Conservation (phyloP, 2,888 invertebrate genomes). For the Branchipolynoe longqiensis region DNA sequence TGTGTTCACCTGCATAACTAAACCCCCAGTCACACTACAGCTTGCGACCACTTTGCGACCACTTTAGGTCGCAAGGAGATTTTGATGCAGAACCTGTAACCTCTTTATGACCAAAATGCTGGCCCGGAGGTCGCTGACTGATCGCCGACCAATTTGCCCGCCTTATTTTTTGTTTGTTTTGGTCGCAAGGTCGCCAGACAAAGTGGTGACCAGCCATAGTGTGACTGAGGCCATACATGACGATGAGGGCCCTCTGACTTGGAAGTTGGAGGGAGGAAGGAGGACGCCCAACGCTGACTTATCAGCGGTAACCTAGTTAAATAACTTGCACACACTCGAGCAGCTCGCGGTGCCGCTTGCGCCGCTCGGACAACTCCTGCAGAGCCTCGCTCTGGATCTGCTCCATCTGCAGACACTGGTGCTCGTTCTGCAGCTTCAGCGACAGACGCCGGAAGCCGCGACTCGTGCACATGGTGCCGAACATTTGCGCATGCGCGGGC, state of each 20-base stretch:
- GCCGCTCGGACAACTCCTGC: slow-evolving; percentile 63
- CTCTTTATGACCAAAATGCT: too few species aligned
- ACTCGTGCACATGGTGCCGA: slow-evolving; percentile 68
- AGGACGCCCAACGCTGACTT: too few species aligned
- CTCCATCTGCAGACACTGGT: slow-evolving; percentile 75
- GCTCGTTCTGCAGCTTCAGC: slow-evolving; percentile 73
- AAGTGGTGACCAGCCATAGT: too few species aligned
- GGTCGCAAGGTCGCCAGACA: too few species aligned
- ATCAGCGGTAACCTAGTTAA: too few species aligned
- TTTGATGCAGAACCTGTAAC: too few species aligned
- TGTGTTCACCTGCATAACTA: not conserved
- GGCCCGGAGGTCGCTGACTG: not conserved
- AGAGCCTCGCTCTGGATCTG: slow-evolving; percentile 69
- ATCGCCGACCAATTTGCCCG: too few species aligned
- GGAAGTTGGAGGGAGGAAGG: too few species aligned
- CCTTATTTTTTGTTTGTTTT: too few species aligned
- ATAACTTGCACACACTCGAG: slow-evolving; percentile 47
- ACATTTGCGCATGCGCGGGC: slow-evolving; percentile 12
- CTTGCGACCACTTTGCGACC: not conserved
- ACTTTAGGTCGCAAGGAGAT: too few species aligned
- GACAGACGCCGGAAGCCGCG: slow-evolving; percentile 70
- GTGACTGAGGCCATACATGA: too few species aligned
- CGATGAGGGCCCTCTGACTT: too few species aligned
- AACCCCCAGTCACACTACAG: not conserved
- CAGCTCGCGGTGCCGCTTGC: slow-evolving; percentile 64